A percentile compares a stretch with the other conserved stretches of the same genome.
Conservation (phyloP, 2,797 vertebrate genomes). For the Zalophus californianus region DNA sequence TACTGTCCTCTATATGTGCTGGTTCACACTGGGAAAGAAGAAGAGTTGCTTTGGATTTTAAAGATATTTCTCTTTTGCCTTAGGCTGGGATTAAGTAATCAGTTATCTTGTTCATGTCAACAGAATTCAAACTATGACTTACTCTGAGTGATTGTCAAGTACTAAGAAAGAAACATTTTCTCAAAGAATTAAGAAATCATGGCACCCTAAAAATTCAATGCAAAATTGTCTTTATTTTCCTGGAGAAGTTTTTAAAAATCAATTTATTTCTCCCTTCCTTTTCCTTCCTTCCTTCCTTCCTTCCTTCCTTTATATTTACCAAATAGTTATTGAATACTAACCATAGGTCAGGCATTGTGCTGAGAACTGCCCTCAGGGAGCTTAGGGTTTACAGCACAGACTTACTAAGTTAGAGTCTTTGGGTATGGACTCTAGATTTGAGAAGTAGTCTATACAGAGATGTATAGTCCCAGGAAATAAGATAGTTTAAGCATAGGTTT, state of each 20-base stretch:
- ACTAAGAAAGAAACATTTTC: not conserved
- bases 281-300: too few relatives aligned
- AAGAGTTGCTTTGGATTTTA: slow-evolving; percentile 47
- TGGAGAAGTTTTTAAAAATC: not conserved
- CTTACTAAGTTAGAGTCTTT: not conserved
- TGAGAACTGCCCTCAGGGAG: not conserved
- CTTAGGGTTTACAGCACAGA: not conserved
- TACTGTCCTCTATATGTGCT: not conserved
- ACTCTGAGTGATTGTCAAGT: not conserved
- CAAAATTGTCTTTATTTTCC: slow-evolving; percentile 14
- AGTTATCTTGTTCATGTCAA: not conserved
- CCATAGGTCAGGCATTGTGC: not conserved
- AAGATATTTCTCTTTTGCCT: slow-evolving; percentile 37
- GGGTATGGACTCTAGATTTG: not conserved
- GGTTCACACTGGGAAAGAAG: not conserved
- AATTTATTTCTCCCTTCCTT: not conserved
- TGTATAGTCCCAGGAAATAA: not conserved
- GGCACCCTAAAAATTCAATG: not conserved
- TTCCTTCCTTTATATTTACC: not conserved
- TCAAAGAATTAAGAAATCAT: slow-evolving; percentile 44
- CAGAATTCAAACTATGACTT: not conserved
- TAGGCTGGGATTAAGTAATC: slow-evolving; percentile 22
- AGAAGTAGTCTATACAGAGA: slow-evolving; percentile 1
- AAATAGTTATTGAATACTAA: not conserved
- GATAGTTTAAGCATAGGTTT: slow-evolving; percentile 4